Evolutionary conservation across 2,888 invertebrate species (phyloP), one percentile per base, ranked within the genome.

Genomic region (Epinotia brunnichana): DNA sequence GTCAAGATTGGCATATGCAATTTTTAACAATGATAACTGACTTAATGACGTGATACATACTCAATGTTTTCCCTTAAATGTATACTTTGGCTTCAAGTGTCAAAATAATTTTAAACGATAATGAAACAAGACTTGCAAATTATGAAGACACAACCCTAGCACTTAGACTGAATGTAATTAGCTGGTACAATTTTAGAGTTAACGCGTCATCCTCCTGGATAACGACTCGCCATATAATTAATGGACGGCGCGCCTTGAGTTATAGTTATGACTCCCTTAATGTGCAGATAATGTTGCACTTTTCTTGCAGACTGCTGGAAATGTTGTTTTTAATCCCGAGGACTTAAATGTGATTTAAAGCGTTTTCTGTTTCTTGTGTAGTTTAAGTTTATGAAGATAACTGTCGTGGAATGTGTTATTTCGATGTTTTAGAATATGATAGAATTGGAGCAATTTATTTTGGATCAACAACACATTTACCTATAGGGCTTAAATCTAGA

Each of bases 181-280:
- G 87, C 86, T 83, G 78, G 87, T 85, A 87, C 87, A 88, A 85
- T 89, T 90, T 89, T 87, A 90, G 88, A 87, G 84, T 85, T 88
- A 87, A 86, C 86, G 83, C 86, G 86, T 88, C 88, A 84, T 85
- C 84, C 83, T 82, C 75, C 80, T 78, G 79, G 80, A 82, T 88
- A 86, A 90, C 86, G 89, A 85, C 86, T 90, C 88, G 87, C 88
- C 83, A 81, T 83, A 78, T 84, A 84, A 89, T 90, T 90, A 87
- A 88, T 85, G 83, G 79, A 80, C 79, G 80, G 75, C 76, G 74
- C 79, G 78, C 80, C 80, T 79, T 87, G 84, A 87, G 82, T 85
- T 84, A 87, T 82, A 82, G 83, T 84, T 83, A 77, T 77, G 82
- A 83, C 82, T 77, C 74, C 74, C 76, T 62, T 73, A 73, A 73